Base-by-base conservation (phyloP, 1,140 invertebrate species). In the Solenopsis invicta region DNA sequence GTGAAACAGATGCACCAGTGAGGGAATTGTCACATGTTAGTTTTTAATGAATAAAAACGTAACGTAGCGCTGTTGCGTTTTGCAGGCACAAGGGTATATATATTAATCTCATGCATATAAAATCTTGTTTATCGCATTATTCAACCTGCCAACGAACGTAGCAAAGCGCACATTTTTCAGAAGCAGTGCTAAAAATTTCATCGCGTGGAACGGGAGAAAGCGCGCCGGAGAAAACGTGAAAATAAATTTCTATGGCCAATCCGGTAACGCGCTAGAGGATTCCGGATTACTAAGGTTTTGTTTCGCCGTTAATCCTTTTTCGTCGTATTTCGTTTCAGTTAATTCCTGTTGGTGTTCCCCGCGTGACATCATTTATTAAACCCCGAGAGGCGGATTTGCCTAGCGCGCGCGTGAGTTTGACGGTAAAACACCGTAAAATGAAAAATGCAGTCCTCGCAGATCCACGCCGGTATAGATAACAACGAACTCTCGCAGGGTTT, bases 301-400 rank as follows among this genome's bases (percentile, higher is more conserved):
- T 71, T 72, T 41, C 64, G 9, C 29, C 64, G 78, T 59, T 86
- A 81, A 86, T 86, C 85, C 62, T 85, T 71, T 71, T 61, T 86
- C 77, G 66, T 81, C 62, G 56, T 87, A 84, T 82, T 66, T 82
- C 77, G 76, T 86, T 37, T 69, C 21, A 56, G 85, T 82, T 86
- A 81, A 81, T 86, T 86, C 64, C 76, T 61, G 50, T 66, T 84
- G 62, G 59, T 50, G 66, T 84, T 85, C 69, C 81, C 64, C 71
- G 54, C 37, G 80, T 87, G 86, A 87, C 86, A 84, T 84, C 80
- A 87, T 87, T 87, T 84, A 74, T 85, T 84, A 82, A 62, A 69
- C 59, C 54, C 29, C 29, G 16, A 29, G 45, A 74, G 41, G 37
- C 69, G 41, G 41, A 62, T 50, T 61, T 71, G 80, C 24, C 16